phyloP scores from a whole-genome alignment of 2,797 vertebrate genomes.

The Luscinia luscinia region DNA sequence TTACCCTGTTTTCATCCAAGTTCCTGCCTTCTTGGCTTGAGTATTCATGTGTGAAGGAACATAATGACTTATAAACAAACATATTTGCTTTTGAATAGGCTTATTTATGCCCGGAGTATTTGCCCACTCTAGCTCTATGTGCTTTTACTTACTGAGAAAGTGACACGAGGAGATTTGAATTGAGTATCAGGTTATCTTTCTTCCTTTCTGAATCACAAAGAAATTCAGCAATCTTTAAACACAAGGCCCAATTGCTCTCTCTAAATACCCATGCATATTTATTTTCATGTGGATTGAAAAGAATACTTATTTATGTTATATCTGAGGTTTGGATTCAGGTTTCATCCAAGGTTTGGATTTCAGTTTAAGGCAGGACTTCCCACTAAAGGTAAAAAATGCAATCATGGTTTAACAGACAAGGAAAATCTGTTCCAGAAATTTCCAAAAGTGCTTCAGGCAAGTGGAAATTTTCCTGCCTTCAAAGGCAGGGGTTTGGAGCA shows the following conservation, averaged over 20 bases:
- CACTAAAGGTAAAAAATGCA: not conserved
- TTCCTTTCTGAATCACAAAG: not conserved
- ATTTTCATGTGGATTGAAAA: not conserved
- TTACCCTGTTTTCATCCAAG: not conserved
- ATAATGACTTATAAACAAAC: not conserved
- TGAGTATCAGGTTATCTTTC: not conserved
- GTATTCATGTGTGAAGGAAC: slow-evolving; percentile 9
- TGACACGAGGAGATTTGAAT: not conserved
- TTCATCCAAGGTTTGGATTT: not conserved
- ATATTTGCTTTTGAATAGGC: not conserved
- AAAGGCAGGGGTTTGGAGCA: not conserved
- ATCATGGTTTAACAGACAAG: not conserved
- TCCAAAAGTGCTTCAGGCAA: not conserved
- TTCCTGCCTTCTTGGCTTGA: not conserved
- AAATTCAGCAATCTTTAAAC: not conserved
- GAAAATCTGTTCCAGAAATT: not conserved
- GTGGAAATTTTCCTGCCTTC: not conserved
- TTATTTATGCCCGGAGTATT: not conserved
- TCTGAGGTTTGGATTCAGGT: not conserved
- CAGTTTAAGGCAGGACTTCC: not conserved
- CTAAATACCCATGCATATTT: not conserved
- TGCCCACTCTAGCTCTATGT: not conserved
- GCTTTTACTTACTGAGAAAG: not conserved
- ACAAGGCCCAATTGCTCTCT: not conserved
- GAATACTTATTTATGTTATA: not conserved